Evolutionary conservation across 2,113 vertebrate species (phyloP).

Genomic region (Zosterops borbonicus): DNA sequence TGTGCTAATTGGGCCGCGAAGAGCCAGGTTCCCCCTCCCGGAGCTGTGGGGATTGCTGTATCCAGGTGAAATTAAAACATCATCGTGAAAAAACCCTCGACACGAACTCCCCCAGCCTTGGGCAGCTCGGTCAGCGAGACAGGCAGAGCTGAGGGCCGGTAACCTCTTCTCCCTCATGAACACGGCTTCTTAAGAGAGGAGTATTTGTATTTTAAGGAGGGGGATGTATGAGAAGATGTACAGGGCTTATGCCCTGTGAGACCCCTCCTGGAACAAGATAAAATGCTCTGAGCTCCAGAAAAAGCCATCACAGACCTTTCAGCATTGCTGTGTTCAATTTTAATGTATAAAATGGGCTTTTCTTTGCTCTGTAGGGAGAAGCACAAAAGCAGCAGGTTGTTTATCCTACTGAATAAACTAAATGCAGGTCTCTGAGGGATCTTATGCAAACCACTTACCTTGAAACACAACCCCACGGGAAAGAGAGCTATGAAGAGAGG

Average conservation of each 20-base stretch:
- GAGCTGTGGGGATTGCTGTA: not conserved
- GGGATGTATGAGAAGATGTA: not conserved
- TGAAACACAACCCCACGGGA: conserved; percentile 37
- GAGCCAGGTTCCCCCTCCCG: not conserved
- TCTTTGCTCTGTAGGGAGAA: conserved; percentile 38
- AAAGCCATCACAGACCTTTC: conserved; percentile 36
- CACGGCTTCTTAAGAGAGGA: not conserved
- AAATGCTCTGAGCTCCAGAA: not conserved
- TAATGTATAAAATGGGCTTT: conserved; percentile 55
- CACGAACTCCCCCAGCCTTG: not conserved
- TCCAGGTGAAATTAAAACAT: not conserved
- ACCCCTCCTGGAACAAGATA: not conserved
- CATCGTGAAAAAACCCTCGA: not conserved
- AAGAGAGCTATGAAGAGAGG: conserved; percentile 1
- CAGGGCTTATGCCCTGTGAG: not conserved
- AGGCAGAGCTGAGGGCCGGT: not conserved
- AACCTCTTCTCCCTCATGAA: fast-evolving
- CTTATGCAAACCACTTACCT: conserved; percentile 68
- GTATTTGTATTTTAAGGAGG: not conserved
- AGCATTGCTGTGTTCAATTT: conserved; percentile 46
- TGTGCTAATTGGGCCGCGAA: not conserved
- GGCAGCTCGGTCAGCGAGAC: not conserved
- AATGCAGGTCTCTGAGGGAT: conserved; percentile 40
- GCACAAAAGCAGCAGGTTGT: conserved; percentile 57
- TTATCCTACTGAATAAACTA: conserved; percentile 66